Evolutionary conservation across 2,113 vertebrate species (phyloP).

Genomic region (Spermophilus dauricus): DNA sequence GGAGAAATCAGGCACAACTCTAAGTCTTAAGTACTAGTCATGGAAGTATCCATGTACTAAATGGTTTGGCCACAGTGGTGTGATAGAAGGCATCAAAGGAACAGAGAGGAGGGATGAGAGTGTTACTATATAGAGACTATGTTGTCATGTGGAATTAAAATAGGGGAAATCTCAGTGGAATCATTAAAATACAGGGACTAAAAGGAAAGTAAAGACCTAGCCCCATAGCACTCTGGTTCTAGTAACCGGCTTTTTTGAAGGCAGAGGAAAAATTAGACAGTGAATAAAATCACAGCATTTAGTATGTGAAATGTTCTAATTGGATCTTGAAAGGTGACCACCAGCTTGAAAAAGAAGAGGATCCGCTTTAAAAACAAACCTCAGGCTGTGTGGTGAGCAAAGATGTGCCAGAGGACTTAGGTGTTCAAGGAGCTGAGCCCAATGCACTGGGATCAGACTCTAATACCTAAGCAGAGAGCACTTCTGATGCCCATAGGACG

Average conservation of each 20-base stretch:
- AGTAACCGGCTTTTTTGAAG: neutral
- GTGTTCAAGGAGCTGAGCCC: neutral
- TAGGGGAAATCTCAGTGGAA: neutral
- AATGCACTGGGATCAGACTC: neutral
- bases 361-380: neutral
- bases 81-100: neutral
- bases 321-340: neutral
- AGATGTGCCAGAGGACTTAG: neutral
- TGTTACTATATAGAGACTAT: neutral
- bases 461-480: neutral
- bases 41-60: no score
- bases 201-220: constrained; percentile 46
- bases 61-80: neutral
- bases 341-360: neutral
- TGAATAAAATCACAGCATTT: neutral
- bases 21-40: neutral
- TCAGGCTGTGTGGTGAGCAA: neutral
- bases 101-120: neutral
- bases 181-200: constrained; percentile 5
- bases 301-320: neutral
- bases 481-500: neutral
- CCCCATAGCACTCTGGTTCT: neutral
- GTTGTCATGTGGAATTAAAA: neutral
- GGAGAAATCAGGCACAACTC: neutral
- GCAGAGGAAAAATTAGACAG: neutral